Conservation (phyloP, 2,113 vertebrate genomes). For the Phasianus colchicus region DNA sequence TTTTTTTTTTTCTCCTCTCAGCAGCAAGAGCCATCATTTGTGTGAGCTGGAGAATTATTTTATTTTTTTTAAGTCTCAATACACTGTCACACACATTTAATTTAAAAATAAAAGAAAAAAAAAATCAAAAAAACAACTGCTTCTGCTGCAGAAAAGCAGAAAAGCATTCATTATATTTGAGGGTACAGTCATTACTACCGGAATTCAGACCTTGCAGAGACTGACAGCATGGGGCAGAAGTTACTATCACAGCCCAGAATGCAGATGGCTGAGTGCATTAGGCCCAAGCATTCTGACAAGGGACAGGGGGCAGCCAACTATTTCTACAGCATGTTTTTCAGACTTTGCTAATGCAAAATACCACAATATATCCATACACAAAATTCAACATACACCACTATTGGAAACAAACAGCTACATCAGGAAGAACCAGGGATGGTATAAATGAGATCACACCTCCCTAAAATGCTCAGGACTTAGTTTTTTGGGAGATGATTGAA, state of each 20-base stretch:
- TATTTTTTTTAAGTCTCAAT: not conserved
- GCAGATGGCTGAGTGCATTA: not conserved
- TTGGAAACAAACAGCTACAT: not conserved
- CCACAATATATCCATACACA: not conserved
- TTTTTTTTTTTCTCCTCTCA: not conserved
- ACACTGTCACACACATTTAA: not conserved
- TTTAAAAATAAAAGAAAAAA: not conserved
- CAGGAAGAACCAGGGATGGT: not conserved
- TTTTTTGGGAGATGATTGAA: not conserved
- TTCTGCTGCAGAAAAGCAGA: not conserved
- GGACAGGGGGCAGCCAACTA: not conserved
- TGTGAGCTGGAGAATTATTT: not conserved
- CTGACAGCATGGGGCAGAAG: not conserved
- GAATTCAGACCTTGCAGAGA: not conserved
- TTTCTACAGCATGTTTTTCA: not conserved
- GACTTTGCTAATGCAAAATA: not conserved
- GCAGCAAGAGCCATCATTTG: not conserved
- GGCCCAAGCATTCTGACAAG: not conserved
- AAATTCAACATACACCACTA: not conserved
- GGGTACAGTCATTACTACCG: not conserved
- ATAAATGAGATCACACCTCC: not conserved
- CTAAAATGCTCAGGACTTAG: not conserved
- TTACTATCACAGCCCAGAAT: fast-evolving
- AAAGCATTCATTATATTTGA: not conserved
- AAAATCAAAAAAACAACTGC: not conserved